phyloP scores from a whole-genome alignment of 2,113 vertebrate genomes.

The Xyrauchen texanus region DNA sequence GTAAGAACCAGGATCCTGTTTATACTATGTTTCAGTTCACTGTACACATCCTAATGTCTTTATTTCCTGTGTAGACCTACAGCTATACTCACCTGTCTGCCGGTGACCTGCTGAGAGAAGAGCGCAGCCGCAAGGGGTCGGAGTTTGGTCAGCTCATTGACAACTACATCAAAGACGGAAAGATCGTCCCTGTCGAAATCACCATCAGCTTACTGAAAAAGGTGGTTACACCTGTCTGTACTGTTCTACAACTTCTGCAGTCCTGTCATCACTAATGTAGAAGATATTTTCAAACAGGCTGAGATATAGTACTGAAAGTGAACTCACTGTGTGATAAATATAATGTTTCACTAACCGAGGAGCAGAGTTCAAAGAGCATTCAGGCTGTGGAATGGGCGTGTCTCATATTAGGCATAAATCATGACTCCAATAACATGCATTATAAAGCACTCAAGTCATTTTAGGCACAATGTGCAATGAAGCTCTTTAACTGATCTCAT shows the following conservation, averaged over 20 bases:
- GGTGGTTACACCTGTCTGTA: constrained; percentile 71
- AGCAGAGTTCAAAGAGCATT: constrained; percentile 2
- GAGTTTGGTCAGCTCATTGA: constrained; percentile 90
- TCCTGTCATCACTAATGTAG: neutral
- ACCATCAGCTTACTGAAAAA: constrained; percentile 90
- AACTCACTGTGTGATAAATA: neutral
- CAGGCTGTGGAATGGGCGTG: neutral
- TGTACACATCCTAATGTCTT: no score
- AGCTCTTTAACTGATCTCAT: no score
- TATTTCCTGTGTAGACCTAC: constrained; percentile 79
- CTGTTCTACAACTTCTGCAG: neutral
- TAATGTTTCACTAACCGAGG: neutral
- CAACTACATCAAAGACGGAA: constrained; percentile 90
- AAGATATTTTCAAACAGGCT: neutral
- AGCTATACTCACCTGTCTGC: constrained; percentile 94
- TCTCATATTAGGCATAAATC: neutral
- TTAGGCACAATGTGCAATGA: no score
- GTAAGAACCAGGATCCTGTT: no score
- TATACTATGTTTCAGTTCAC: no score
- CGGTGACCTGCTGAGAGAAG: constrained; percentile 91
- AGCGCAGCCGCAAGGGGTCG: constrained; percentile 84
- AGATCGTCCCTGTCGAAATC: constrained; percentile 95
- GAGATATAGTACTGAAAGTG: neutral
- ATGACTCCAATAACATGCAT: neutral
- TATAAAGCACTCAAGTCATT: no score